These are phyloP conservation scores for Dendrolimus pini DNA, from an alignment of 2,888 invertebrate species.

Conservation along the genomic window DNA sequence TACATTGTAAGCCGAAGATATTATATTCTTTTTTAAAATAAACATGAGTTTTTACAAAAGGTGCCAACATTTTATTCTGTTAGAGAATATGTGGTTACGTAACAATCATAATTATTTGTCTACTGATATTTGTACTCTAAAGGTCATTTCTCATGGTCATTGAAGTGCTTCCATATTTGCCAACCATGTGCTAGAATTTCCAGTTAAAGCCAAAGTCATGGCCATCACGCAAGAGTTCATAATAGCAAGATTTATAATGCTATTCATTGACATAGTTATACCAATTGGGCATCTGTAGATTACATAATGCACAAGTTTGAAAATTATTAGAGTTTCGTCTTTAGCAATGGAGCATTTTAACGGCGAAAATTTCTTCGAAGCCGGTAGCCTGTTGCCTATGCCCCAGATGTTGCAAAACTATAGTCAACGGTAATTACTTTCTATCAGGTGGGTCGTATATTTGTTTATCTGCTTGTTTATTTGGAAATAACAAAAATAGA, in stretches of 20 bases:
- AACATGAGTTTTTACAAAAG: neutral
- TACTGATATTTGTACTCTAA: slow-evolving; percentile 45
- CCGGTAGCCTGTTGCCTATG: too few relatives aligned
- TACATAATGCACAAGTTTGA: too few relatives aligned
- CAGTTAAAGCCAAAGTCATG: slow-evolving; percentile 37
- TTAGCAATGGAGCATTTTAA: too few relatives aligned
- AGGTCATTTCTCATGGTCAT: slow-evolving; percentile 51
- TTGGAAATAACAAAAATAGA: too few relatives aligned
- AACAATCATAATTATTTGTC: slow-evolving; percentile 36
- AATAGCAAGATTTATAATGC: neutral
- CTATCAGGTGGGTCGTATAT: too few relatives aligned
- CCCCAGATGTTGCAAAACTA: too few relatives aligned
- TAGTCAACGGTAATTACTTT: too few relatives aligned
- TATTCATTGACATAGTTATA: neutral
- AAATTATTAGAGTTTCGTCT: too few relatives aligned
- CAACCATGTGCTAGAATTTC: slow-evolving; percentile 35
- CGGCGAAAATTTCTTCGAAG: too few relatives aligned
- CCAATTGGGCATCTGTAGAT: too few relatives aligned
- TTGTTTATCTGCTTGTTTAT: too few relatives aligned
- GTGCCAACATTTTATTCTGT: too few relatives aligned
- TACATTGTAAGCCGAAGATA: neutral
- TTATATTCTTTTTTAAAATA: neutral
- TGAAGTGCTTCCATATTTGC: slow-evolving; percentile 38
- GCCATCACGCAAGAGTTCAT: slow-evolving; percentile 6
- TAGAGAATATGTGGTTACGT: slow-evolving; percentile 2